Percentiles rank a stretch among this genome's conserved stretches.
phyloP scores from a whole-genome alignment of 2,888 invertebrate species.

The Terebella lapidaria region DNA sequence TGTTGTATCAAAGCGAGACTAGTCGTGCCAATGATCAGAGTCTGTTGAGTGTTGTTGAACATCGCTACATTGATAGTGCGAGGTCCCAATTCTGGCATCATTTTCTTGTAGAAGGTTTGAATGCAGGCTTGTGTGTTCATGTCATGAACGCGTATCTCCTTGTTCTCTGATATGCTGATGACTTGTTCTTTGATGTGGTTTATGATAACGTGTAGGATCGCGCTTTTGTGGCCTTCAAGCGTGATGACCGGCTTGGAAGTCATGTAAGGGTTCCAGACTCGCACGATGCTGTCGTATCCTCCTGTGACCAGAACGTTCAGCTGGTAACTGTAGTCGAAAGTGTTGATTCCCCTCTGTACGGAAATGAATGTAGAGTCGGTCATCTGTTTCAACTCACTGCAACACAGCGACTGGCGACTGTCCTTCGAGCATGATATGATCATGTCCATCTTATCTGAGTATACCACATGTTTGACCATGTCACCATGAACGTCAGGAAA shows the following conservation, averaged over 20 bases:
- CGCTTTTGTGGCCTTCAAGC: conserved; percentile 64
- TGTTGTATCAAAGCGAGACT: conserved; percentile 5
- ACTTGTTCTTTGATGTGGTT: conserved; percentile 65
- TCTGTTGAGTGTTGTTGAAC: conserved; percentile 7
- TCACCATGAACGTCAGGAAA: conserved; percentile 60
- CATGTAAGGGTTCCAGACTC: conserved; percentile 79
- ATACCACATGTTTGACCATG: conserved; percentile 64
- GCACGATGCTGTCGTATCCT: conserved; percentile 69
- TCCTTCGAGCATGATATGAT: conserved; percentile 68
- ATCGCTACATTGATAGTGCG: conserved; percentile 16
- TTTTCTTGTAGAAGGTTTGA: conserved; percentile 56
- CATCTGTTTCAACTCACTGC: conserved; percentile 62
- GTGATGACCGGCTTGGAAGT: conserved; percentile 63
- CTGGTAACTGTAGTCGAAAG: conserved; percentile 47
- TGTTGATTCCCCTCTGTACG: conserved; percentile 56
- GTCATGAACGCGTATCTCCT: conserved; percentile 74
- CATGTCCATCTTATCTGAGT: conserved; percentile 64
- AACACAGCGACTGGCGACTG: conserved; percentile 59
- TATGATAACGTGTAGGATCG: conserved; percentile 62
- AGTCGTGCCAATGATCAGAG: conserved; percentile 11
- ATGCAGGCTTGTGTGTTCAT: conserved; percentile 63
- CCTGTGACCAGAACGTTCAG: conserved; percentile 43
- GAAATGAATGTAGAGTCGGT: conserved; percentile 56
- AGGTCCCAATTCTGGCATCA: conserved; percentile 11
- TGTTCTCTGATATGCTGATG: conserved; percentile 70